Conservation (phyloP, 2,113 vertebrate species). For the Hucho hucho region DNA sequence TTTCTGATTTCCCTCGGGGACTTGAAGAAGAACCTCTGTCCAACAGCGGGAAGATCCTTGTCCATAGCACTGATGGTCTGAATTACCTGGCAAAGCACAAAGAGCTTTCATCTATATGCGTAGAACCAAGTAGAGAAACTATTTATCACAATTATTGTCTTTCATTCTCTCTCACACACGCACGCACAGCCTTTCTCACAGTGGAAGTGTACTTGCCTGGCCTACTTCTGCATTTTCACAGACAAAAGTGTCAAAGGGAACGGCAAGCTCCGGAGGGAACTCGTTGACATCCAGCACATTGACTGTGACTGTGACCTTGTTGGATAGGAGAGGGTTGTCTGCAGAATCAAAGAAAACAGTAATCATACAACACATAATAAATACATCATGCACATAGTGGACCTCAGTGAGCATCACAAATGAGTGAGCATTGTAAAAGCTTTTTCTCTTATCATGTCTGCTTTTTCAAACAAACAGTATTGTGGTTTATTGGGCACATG, state of each 20-base stretch:
- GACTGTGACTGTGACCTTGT: conserved; percentile 82
- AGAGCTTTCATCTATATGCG: not conserved
- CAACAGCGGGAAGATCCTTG: conserved; percentile 80
- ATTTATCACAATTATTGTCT: not conserved
- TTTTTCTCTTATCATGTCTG: no score
- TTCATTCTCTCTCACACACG: not conserved
- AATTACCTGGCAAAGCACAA: conserved; percentile 79
- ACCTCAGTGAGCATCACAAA: not conserved
- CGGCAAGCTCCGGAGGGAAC: conserved; percentile 88
- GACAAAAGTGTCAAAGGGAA: conserved; percentile 83
- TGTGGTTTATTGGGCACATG: not conserved
- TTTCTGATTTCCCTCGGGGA: conserved; percentile 81
- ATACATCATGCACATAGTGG: not conserved
- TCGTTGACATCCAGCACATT: conserved; percentile 92
- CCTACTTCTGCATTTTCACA: conserved; percentile 89
- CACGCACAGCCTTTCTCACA: not conserved
- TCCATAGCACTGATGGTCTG: conserved; percentile 85
- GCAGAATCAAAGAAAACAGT: conserved; percentile 41
- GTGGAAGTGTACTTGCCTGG: conserved; percentile 74
- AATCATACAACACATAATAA: not conserved
- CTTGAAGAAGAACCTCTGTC: conserved; percentile 88
- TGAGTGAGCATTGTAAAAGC: no score
- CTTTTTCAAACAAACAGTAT: not conserved
- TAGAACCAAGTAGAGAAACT: not conserved
- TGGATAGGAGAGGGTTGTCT: conserved; percentile 85